These are phyloP conservation scores for Peromyscus attwateri DNA, from an alignment of 2,797 vertebrate genomes.

Conservation along the genomic window DNA sequence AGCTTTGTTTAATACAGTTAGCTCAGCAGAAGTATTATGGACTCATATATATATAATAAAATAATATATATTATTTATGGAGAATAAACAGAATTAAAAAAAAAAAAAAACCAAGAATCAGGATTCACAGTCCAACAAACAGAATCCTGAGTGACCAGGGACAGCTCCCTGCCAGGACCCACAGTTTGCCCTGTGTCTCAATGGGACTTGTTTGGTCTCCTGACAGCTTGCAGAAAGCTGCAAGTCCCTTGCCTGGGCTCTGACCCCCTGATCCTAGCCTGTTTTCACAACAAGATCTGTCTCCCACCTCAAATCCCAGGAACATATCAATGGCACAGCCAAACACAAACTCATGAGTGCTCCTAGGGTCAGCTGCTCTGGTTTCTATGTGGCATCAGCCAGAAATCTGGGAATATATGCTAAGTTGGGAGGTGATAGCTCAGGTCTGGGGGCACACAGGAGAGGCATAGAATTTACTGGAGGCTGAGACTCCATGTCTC, in stretches of 20 bases:
- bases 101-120: neutral
- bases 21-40: neutral
- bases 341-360: neutral
- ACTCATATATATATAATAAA: neutral
- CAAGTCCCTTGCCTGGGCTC: neutral
- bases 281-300: neutral
- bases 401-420: neutral
- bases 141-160: neutral
- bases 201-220: neutral
- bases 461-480: neutral
- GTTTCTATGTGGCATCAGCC: neutral
- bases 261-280: neutral
- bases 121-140: neutral
- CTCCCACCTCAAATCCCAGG: neutral
- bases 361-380: neutral
- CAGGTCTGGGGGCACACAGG: neutral
- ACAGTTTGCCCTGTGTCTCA: neutral
- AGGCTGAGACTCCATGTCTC: neutral
- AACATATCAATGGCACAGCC: neutral
- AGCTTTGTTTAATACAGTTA: conserved; percentile 1
- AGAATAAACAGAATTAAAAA: conserved; percentile 39
- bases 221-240: neutral
- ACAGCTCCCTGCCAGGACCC: neutral
- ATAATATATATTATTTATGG: neutral
- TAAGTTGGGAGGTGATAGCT: too few species aligned